A percentile compares a stretch with the other conserved stretches of the same genome.
These are phyloP conservation scores for Brachionus rotundiformis DNA, from an alignment of 1,140 invertebrate genomes.

Conservation along the genomic window DNA sequence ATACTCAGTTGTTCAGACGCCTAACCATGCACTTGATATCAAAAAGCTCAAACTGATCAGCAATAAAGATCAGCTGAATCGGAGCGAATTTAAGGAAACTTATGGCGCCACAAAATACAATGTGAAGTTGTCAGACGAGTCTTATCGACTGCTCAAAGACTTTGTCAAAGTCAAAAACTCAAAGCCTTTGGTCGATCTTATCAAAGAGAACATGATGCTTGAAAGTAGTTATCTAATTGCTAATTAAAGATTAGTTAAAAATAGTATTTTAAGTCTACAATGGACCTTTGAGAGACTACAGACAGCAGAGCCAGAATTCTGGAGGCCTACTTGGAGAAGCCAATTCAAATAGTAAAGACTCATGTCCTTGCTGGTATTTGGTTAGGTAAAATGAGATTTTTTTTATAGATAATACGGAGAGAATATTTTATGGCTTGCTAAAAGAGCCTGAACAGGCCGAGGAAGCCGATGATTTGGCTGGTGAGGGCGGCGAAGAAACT, in stretches of 20 bases:
- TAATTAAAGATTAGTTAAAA: background rate
- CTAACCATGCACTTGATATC: slow-evolving; percentile 27
- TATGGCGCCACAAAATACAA: slow-evolving; percentile 43
- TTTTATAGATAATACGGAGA: slow-evolving; percentile 23
- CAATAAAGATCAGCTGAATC: slow-evolving; percentile 36
- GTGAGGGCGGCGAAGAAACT: slow-evolving; percentile 4
- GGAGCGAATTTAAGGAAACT: slow-evolving; percentile 37
- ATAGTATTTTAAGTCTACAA: slow-evolving; percentile 21
- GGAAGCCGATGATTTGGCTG: slow-evolving; percentile 9
- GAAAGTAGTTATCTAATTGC: slow-evolving; percentile 8
- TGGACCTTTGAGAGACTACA: slow-evolving; percentile 22
- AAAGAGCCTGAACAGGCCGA: slow-evolving; percentile 36
- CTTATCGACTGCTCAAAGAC: slow-evolving; percentile 32
- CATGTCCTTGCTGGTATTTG: background rate
- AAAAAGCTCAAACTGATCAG: slow-evolving; percentile 13
- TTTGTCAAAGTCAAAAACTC: slow-evolving; percentile 52
- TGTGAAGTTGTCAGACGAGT: slow-evolving; percentile 41
- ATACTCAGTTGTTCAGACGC: background rate
- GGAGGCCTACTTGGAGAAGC: slow-evolving; percentile 42
- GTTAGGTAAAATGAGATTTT: no score
- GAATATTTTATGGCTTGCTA: slow-evolving; percentile 42
- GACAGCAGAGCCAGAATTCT: background rate
- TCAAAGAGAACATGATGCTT: slow-evolving; percentile 47
- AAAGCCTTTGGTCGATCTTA: slow-evolving; percentile 48
- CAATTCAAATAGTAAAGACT: slow-evolving; percentile 39